Evolutionary conservation across 1,140 invertebrate genomes (phyloP), one percentile per base, ranked within the genome.

Genomic region (Apocrypta bakeri): DNA sequence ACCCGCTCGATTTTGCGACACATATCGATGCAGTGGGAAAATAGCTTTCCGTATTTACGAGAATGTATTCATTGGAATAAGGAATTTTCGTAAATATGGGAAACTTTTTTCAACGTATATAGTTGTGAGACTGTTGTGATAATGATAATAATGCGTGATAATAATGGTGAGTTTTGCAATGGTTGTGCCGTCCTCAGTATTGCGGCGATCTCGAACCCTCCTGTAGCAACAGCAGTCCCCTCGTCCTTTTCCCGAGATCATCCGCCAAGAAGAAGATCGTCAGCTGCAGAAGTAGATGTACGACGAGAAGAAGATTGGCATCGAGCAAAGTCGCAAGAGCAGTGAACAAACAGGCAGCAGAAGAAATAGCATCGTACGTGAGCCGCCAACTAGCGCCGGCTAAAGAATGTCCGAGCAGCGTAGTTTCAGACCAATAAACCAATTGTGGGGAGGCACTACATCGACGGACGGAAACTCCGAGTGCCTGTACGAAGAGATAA

Each of bases 351-450:
- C 11, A 31, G 17, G 14, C 27, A 31, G 31, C 37, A 24, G 9
- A 27, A 68, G n/a, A 37, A 37, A 4, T 9, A 71, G 27, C 2
- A 37, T 66, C 64, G 64, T 14, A 14, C 24, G 27, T 29, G 27
- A 4, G 21, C 27, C 77, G 40, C 17, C 66, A 79, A 7, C 27
- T 56, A n/a, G 48, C 12, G 75, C 33, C 37, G 33, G 29, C 42
- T 42, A 33, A 63, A 80, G 61, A n/a, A 92, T 92, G 91, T 90
- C 89, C 89, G 91, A 92, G 87, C 88, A 89, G 88, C 90, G 89
- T 86, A 88, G 89, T 88, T 92, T 92, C 87, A 90, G 91, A 86
- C 90, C 91, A 91, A 92, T 92, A 92, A 92, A 90, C 78, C 89
- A 91, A 85, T 86, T 90, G 87, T 91, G 90, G 91, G 90, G 88